Percentiles rank a stretch among this genome's conserved stretches.
Conservation (phyloP, 2,888 invertebrate species). For the Neoaliturus tenellus region DNA sequence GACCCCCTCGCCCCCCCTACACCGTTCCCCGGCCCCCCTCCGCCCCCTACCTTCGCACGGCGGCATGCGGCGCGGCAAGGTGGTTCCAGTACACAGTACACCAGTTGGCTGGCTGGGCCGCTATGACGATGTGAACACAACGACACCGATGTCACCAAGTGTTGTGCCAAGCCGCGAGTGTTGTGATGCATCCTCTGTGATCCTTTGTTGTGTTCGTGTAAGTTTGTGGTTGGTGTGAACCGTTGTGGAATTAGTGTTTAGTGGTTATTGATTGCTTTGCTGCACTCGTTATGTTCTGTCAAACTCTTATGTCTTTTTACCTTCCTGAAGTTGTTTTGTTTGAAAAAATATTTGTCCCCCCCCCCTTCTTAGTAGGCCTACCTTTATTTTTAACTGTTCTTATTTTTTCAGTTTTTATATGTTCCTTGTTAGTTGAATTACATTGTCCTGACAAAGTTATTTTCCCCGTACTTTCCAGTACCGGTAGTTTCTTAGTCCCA, state of each 20-base stretch:
- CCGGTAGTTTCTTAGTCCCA: no score
- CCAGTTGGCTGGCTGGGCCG: neutral
- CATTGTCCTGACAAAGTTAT: neutral
- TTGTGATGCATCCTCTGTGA: neutral
- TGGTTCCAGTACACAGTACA: neutral
- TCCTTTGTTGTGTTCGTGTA: neutral
- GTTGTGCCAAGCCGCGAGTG: neutral
- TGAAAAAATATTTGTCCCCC: neutral
- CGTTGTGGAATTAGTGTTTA: neutral
- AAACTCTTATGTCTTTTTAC: neutral
- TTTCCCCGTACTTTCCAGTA: neutral
- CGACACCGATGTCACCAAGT: neutral
- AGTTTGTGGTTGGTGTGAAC: neutral
- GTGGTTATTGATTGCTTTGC: neutral
- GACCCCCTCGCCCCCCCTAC: constrained; percentile 36
- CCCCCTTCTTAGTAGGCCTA: no score
- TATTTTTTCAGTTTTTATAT: no score
- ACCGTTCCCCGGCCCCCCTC: neutral
- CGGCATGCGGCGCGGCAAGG: neutral
- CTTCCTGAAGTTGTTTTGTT: neutral
- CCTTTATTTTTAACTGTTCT: no score
- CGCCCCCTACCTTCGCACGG: no score
- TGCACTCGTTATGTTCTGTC: neutral
- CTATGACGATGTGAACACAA: neutral
- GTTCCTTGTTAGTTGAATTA: no score